These are phyloP conservation scores for Chrysodeixis includens DNA, from an alignment of 2,888 invertebrate species.

Conservation along the genomic window DNA sequence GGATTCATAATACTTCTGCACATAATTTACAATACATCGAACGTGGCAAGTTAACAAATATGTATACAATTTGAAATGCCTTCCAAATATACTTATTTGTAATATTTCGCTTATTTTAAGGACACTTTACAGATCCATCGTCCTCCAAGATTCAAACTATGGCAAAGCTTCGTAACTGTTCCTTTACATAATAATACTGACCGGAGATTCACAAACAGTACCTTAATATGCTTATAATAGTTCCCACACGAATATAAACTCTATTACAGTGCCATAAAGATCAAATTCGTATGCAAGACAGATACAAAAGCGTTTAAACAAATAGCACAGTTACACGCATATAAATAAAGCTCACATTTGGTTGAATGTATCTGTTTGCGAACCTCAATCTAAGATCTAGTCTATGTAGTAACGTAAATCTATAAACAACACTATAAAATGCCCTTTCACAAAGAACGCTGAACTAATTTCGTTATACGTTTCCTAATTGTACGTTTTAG, in stretches of 20 bases:
- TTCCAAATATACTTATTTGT: slow-evolving; percentile 23
- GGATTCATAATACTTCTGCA: slow-evolving; percentile 5
- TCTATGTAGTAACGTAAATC: slow-evolving; percentile 20
- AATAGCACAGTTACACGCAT: background rate
- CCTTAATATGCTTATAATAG: background rate
- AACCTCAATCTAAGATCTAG: background rate
- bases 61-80: slow-evolving; percentile 18
- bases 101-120: slow-evolving; percentile 47
- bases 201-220: slow-evolving; percentile 1
- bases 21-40: slow-evolving; percentile 6
- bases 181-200: slow-evolving; percentile 34
- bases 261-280: background rate
- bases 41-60: slow-evolving; percentile 14
- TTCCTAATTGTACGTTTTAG: slow-evolving; percentile 5
- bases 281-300: background rate
- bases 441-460: background rate
- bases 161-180: slow-evolving; percentile 26
- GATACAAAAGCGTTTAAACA: background rate
- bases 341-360: background rate
- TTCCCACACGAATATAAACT: background rate
- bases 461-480: slow-evolving; percentile 2
- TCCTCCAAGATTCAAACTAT: slow-evolving; percentile 13
- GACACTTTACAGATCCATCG: slow-evolving; percentile 52
- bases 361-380: background rate
- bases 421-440: slow-evolving; percentile 8